A percentile compares a stretch with the other conserved stretches of the same genome.
These are phyloP conservation scores for Macropus fuliginosus DNA, from an alignment of 2,797 vertebrate species.

Conservation along the genomic window DNA sequence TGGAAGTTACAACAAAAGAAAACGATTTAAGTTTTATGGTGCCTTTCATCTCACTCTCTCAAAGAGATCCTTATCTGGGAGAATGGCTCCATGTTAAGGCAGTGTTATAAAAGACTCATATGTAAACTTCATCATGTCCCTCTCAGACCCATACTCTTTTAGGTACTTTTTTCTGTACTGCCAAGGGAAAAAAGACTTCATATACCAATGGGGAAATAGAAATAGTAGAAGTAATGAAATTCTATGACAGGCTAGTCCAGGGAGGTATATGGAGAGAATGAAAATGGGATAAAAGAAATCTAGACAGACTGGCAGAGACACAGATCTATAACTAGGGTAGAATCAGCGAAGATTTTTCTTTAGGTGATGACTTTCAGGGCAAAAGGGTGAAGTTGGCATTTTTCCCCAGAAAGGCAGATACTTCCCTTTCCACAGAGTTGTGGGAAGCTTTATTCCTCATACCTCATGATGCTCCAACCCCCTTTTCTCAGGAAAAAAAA, in stretches of 20 bases:
- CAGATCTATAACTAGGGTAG: neutral
- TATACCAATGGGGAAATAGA: neutral
- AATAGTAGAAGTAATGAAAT: neutral
- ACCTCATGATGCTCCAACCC: neutral
- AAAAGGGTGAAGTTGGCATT: neutral
- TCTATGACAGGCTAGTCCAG: neutral
- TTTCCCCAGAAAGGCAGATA: neutral
- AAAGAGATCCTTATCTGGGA: slow-evolving; percentile 21
- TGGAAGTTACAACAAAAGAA: neutral
- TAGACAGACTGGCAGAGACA: neutral
- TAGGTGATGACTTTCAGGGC: neutral
- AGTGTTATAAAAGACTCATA: neutral
- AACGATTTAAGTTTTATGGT: neutral
- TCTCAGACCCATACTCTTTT: neutral
- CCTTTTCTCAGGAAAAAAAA: neutral
- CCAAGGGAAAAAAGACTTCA: neutral
- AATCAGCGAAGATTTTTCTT: neutral
- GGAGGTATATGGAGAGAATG: neutral
- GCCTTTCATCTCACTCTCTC: neutral
- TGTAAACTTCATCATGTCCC: neutral
- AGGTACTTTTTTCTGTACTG: neutral
- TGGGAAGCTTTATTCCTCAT: neutral
- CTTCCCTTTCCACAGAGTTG: neutral
- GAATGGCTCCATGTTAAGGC: neutral
- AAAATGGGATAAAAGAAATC: neutral